Evolutionary conservation across 2,797 vertebrate genomes (phyloP).

Genomic region (Pseudochirops corinnae): DNA sequence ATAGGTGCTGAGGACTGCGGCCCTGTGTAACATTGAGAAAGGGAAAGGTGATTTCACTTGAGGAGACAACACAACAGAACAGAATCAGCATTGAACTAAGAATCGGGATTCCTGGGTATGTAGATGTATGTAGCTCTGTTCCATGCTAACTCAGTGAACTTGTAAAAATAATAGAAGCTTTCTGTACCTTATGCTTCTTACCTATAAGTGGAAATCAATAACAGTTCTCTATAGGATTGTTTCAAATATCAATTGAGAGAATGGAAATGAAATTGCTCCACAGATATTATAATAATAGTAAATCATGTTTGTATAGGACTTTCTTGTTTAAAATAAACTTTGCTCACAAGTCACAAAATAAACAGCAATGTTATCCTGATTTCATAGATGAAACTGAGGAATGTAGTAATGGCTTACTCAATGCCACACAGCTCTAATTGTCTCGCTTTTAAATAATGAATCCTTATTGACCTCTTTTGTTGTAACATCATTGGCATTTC

Average conservation of each 20-base stretch:
- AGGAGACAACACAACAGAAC: not conserved
- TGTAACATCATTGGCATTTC: too few species aligned
- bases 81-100: not conserved
- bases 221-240: not conserved
- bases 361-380: too few species aligned
- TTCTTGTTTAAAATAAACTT: too few species aligned
- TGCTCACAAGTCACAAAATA: too few species aligned
- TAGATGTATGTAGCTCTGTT: not conserved
- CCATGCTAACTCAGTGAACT: not conserved
- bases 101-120: not conserved
- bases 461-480: too few species aligned
- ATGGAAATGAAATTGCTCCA: not conserved
- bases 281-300: not conserved
- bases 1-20: not conserved
- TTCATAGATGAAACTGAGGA: too few species aligned
- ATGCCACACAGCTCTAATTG: too few species aligned
- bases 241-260: not conserved
- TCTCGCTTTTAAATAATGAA: too few species aligned
- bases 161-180: not conserved
- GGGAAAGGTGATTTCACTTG: not conserved
- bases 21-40: not conserved
- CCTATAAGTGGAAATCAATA: not conserved
- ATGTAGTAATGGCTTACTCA: too few species aligned
- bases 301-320: not conserved
- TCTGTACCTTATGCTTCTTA: not conserved